Evolutionary conservation across 2,113 vertebrate genomes (phyloP), one percentile per base, ranked within the genome.

Genomic region (Microcebus lehilahytsara): DNA sequence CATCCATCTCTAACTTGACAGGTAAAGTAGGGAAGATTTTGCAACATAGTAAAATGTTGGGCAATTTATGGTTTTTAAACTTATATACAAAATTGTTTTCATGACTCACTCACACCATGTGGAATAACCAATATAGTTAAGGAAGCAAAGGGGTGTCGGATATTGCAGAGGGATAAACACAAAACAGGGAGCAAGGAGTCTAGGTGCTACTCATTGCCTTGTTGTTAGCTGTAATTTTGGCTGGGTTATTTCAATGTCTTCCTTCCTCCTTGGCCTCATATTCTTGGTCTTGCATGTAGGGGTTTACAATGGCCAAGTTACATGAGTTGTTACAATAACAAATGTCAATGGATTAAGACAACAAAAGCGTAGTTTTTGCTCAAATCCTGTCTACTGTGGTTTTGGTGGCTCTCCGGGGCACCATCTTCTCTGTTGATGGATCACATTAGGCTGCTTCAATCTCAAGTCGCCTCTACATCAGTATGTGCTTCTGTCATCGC

Each of bases 1-100:
- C 58, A 85, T 80, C 77, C 30, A 42, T 95, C 93, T 94, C 85
- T 58, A 69, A 79, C 58, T 56, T 60, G 92, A 92, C 80, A 85
- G 85, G 77, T 34, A 74, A 93, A 87, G 71, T 62, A 64, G 32
- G 27, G 49, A 53, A 51, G 71, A 71, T 79, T 69, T 93, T 75
- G 56, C 34, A 96, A 64, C 49, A 83, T 1, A 46, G 60, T 66
- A 74, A 84, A 90, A 67, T 12, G 30, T 19, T 46, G 77, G 86
- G 22, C 32, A 64, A 85, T 64, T 88, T 74, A 85, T 88, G 86
- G 30, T 40, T 95, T 91, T 85, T 79, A 91, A 74, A 67, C 62
- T 62, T 79, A 49, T 19, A 9, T 20, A 9, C 30, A 37, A 42
- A 62, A 85, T 40, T 46, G 9, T 67, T 53, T 79, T 67, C 53